Evolutionary conservation across 2,113 vertebrate genomes (phyloP).

Genomic region (Rallus limicola): DNA sequence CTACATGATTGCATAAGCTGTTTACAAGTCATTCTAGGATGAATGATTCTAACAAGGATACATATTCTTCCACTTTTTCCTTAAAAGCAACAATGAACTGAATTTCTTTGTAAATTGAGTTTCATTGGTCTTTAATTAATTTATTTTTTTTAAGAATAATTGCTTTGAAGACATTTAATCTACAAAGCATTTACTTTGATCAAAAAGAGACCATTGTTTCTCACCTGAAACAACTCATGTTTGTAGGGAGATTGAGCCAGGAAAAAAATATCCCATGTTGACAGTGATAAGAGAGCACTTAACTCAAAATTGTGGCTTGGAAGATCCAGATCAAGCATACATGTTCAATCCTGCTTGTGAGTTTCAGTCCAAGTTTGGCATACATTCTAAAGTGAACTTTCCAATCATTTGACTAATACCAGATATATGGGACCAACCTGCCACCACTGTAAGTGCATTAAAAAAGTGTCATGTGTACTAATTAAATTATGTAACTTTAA

Average conservation of each 20-base stretch:
- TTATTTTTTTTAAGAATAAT: neutral
- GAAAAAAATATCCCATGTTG: neutral
- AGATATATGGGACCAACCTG: neutral
- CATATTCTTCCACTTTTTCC: neutral
- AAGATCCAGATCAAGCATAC: neutral
- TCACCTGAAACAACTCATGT: neutral
- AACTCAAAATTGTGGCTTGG: neutral
- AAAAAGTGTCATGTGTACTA: neutral
- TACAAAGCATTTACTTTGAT: neutral
- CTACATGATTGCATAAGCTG: neutral
- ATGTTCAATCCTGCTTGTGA: neutral
- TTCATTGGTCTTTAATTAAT: neutral
- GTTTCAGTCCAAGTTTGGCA: neutral
- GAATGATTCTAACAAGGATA: neutral
- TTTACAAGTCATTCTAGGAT: neutral
- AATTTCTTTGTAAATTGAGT: neutral
- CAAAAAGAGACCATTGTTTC: neutral
- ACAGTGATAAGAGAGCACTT: neutral
- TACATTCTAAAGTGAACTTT: neutral
- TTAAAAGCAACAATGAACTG: neutral
- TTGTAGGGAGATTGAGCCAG: neutral
- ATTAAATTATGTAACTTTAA: neutral
- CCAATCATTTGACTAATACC: neutral
- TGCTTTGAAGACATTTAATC: neutral
- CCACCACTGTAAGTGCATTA: neutral